Evolutionary conservation across 2,888 invertebrate genomes (phyloP).

Genomic region (Drosophila multiciliata): DNA sequence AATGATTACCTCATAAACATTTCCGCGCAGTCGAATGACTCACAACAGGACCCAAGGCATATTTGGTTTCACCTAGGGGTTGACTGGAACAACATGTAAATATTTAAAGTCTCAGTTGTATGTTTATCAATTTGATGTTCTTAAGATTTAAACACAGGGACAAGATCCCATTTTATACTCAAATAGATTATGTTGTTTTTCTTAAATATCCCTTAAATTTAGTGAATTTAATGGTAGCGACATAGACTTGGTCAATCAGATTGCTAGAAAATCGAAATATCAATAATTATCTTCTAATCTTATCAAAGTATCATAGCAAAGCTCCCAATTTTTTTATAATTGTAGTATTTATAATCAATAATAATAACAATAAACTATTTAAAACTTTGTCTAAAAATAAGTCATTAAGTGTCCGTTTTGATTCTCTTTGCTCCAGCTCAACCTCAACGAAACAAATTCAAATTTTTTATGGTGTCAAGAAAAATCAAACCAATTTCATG

Average conservation of each 20-base stretch:
- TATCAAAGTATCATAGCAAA: no score
- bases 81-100: neutral
- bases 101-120: neutral
- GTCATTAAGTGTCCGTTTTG: neutral
- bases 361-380: neutral
- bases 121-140: no score
- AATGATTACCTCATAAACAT: slow-evolving; percentile 71
- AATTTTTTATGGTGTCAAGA: slow-evolving; percentile 50
- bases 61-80: neutral
- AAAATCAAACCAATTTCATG: slow-evolving; percentile 73
- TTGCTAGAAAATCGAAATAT: neutral
- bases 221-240: neutral
- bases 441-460: slow-evolving; percentile 49
- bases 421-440: neutral
- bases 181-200: neutral
- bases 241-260: neutral
- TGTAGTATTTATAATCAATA: neutral
- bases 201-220: neutral
- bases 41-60: slow-evolving; percentile 17
- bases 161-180: neutral
- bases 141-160: neutral
- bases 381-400: neutral
- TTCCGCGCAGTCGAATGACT: slow-evolving; percentile 49
- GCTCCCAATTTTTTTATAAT: neutral
- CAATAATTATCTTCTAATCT: neutral